These are phyloP conservation scores for Drosophila nigrodunni DNA, from an alignment of 1,140 invertebrate species.

Conservation along the genomic window DNA sequence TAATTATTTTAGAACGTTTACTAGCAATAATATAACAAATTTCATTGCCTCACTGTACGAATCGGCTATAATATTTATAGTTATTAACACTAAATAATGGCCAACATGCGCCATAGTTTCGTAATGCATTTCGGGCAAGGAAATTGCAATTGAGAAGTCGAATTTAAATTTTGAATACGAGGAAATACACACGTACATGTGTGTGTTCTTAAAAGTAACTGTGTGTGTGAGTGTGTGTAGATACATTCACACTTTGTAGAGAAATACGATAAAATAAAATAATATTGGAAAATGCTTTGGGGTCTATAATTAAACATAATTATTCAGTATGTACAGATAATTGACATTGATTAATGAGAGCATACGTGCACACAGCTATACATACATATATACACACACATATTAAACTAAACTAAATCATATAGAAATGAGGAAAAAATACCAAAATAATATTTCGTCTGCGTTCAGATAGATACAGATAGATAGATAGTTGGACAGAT, in stretches of 20 bases:
- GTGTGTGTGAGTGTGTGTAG: not conserved
- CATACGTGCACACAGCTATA: slow-evolving; percentile 42
- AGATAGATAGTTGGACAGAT: slow-evolving; percentile 49
- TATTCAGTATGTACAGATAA: slow-evolving; percentile 84
- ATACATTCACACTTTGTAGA: slow-evolving; percentile 18
- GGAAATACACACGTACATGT: not conserved
- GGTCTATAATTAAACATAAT: slow-evolving; percentile 83
- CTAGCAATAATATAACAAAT: slow-evolving; percentile 32
- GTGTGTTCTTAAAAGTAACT: not conserved
- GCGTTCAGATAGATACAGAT: slow-evolving; percentile 50
- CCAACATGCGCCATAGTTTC: slow-evolving; percentile 58
- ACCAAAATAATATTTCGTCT: slow-evolving; percentile 80
- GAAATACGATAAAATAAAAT: slow-evolving; percentile 52
- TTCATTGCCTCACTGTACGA: slow-evolving; percentile 30
- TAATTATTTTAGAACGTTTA: slow-evolving; percentile 50
- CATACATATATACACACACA: slow-evolving; percentile 1
- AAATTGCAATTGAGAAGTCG: slow-evolving; percentile 44
- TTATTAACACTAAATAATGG: slow-evolving; percentile 58
- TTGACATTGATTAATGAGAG: slow-evolving; percentile 84
- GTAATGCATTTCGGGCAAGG: slow-evolving; percentile 48
- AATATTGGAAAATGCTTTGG: slow-evolving; percentile 79
- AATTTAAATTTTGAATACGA: slow-evolving; percentile 9
- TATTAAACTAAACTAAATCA: slow-evolving; percentile 67
- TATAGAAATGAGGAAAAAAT: slow-evolving; percentile 62
- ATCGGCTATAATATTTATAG: slow-evolving; percentile 42